Evolutionary conservation across 2,888 invertebrate species (phyloP), one percentile per base, ranked within the genome.

Genomic region (Yponomeuta cagnagella): DNA sequence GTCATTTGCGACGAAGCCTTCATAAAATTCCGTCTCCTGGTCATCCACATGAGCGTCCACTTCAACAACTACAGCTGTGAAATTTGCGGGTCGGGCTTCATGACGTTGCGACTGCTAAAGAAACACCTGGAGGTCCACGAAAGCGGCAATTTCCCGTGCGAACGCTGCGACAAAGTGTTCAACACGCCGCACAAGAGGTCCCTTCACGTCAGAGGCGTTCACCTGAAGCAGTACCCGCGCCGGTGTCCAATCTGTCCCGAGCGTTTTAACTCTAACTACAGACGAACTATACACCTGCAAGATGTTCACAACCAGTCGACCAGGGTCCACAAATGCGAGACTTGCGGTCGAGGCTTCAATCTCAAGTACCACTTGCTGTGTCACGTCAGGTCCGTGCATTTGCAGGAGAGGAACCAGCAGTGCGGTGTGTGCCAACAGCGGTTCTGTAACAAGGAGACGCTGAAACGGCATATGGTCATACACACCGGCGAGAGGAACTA

Each of bases 401-500:
- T 86, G 48, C 93, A 86, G 77, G 93, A 86, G 77, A 86, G 87
- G 79, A 93, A 89, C 63, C 93, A 92, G 73, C 90, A 93, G 74
- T 94, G 93, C 69, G 90, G 92, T 71, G 82, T 93, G 1, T 94
- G 94, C 71, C 83, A 87, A 3, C 92, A 92, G 69, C 86, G 93
- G 74, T 94, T 93, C 75, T 92, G 90, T 73, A 92, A 92, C 48
- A 93, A 93, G 75, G 93, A 93, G 72, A 93, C 93, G 10, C 78
- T 93, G 74, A 93, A 93, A 72, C 81, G 93, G 1, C 94, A 94
- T 72, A 92, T 93, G 92, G 90, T 93, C 5, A 93, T 93, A 64
- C 94, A 94, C 73, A 93, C 93, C 0, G 93, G 92, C 0, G 92
- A 92, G 68, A 93, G 93, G 76, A 93, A 93, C 70, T 91, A 93